Evolutionary conservation across 2,113 vertebrate genomes (phyloP).

Genomic region (Bubalus kerabau): DNA sequence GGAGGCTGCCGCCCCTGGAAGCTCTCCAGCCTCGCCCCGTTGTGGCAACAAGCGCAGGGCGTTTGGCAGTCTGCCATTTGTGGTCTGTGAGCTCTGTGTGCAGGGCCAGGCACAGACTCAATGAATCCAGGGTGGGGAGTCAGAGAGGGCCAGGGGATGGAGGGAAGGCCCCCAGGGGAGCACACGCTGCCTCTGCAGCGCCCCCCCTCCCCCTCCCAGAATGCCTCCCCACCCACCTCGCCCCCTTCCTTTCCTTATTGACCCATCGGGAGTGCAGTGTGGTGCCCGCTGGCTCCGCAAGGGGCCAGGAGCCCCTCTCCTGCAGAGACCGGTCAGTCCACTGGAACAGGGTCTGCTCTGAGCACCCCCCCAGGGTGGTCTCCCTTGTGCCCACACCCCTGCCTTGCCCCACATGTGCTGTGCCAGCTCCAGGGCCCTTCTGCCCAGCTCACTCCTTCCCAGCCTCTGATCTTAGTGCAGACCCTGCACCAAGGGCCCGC

Average conservation of each 20-base stretch:
- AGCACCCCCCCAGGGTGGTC: fast-evolving
- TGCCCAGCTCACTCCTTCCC: neutral
- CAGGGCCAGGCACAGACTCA: neutral
- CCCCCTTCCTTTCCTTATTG: neutral
- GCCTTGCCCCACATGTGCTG: fast-evolving
- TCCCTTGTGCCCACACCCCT: too few relatives aligned
- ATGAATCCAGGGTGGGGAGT: neutral
- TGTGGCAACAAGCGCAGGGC: fast-evolving
- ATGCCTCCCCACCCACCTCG: fast-evolving
- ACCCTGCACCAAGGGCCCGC: fast-evolving
- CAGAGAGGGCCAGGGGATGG: neutral
- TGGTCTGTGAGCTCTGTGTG: fast-evolving
- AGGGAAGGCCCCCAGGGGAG: neutral
- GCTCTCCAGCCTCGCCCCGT: neutral
- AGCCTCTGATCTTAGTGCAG: neutral
- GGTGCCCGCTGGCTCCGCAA: neutral
- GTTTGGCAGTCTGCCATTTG: neutral
- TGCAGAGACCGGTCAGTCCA: fast-evolving
- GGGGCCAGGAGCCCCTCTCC: neutral
- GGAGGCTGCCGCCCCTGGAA: neutral
- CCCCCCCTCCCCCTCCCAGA: neutral
- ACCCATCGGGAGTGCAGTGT: fast-evolving
- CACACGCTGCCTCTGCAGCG: neutral
- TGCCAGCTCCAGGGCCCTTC: neutral
- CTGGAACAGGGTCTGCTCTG: neutral